A percentile compares a stretch with the other conserved stretches of the same genome.
phyloP scores from a whole-genome alignment of 2,888 invertebrate species.

The Imbricaverruca yamaguchii region DNA sequence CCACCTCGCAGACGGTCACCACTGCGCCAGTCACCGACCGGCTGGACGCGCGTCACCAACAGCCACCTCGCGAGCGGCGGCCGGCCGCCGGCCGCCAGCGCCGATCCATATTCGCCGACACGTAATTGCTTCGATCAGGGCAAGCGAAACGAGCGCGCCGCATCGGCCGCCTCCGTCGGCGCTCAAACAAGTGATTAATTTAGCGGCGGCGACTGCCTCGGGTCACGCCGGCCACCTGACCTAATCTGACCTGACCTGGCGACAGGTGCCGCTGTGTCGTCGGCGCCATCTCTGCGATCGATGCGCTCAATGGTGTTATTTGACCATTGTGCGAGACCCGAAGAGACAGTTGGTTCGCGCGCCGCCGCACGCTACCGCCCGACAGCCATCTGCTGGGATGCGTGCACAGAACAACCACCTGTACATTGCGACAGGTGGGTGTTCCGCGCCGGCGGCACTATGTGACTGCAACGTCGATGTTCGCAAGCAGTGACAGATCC shows the following conservation, averaged over 20 bases:
- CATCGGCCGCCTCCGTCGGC: too few species aligned
- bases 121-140: slow-evolving; percentile 19
- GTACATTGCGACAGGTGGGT: too few species aligned
- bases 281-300: too few species aligned
- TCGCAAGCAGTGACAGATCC: too few species aligned
- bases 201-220: too few species aligned
- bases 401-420: too few species aligned
- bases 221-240: background rate
- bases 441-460: too few species aligned
- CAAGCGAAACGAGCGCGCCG: background rate
- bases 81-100: background rate
- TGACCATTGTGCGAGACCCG: background rate
- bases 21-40: background rate
- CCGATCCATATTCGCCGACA: background rate
- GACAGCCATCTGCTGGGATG: too few species aligned
- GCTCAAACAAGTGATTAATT: too few species aligned
- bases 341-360: background rate
- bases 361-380: background rate
- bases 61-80: background rate
- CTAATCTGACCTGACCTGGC: background rate
- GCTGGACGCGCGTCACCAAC: background rate
- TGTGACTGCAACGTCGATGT: too few species aligned
- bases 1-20: background rate
- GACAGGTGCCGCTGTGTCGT: too few species aligned
- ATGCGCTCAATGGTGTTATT: too few species aligned